These are phyloP conservation scores for Litocranius walleri DNA, from an alignment of 2,113 vertebrate species.

Conservation along the genomic window DNA sequence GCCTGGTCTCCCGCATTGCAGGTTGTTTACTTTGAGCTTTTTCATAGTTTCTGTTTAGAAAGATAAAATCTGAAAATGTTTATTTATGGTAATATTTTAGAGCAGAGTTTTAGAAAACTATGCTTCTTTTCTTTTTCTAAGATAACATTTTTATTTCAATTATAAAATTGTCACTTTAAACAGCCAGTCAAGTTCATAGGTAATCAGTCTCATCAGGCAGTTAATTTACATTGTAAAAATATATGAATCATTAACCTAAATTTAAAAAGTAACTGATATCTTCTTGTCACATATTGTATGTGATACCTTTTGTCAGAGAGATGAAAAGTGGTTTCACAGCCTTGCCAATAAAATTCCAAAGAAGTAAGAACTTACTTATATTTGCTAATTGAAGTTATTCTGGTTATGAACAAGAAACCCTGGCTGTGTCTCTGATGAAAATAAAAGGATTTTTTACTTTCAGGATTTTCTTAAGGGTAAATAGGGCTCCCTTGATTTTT, in stretches of 20 bases:
- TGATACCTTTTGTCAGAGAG: conserved; percentile 35
- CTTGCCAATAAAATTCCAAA: background rate
- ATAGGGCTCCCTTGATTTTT: background rate
- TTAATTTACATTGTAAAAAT: conserved; percentile 51
- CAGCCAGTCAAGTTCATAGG: conserved; percentile 40
- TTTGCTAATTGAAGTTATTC: conserved; percentile 47
- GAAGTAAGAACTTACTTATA: conserved; percentile 18
- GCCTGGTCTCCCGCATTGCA: background rate
- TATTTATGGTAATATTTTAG: conserved; percentile 24
- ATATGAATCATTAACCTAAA: conserved; percentile 40
- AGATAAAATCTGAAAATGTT: conserved; percentile 46
- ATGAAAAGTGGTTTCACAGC: conserved; percentile 15
- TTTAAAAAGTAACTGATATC: background rate
- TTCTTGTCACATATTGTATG: background rate
- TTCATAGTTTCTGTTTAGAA: background rate
- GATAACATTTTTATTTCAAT: conserved; percentile 60
- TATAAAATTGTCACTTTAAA: conserved; percentile 51
- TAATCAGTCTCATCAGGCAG: conserved; percentile 33
- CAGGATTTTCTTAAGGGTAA: background rate
- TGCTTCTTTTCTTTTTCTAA: background rate
- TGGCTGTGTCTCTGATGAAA: conserved; percentile 15
- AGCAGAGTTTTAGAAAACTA: background rate
- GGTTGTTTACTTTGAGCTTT: background rate
- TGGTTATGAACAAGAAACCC: background rate
- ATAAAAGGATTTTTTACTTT: conserved; percentile 5